Conservation (phyloP, 2,113 vertebrate species). For the Collichthys lucidus region DNA sequence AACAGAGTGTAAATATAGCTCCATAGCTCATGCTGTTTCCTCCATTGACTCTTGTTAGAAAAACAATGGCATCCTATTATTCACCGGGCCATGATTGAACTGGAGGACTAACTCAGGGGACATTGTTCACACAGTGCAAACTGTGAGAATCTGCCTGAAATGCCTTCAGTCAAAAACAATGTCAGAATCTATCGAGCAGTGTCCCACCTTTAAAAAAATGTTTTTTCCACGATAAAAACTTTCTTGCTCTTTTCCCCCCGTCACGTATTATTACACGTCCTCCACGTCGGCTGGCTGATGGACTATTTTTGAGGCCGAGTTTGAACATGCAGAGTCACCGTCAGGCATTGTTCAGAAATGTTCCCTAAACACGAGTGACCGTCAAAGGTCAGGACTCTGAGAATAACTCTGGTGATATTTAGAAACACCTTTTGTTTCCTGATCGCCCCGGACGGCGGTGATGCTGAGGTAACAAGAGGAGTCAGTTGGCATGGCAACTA, state of each 20-base stretch:
- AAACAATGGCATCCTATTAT: slow-evolving; percentile 81
- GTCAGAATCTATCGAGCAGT: not conserved
- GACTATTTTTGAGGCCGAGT: slow-evolving; percentile 39
- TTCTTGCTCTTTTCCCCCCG: slow-evolving; percentile 26
- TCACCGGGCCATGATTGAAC: slow-evolving; percentile 52
- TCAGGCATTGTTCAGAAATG: slow-evolving; percentile 73
- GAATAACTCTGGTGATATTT: slow-evolving; percentile 78
- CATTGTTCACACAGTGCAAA: slow-evolving; percentile 15
- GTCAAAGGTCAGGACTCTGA: slow-evolving; percentile 74
- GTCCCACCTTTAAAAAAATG: slow-evolving; percentile 5
- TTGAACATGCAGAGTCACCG: slow-evolving; percentile 40
- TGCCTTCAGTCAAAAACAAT: slow-evolving; percentile 4
- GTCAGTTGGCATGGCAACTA: slow-evolving; percentile 63
- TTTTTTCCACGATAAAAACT: slow-evolving; percentile 11
- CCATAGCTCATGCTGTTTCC: slow-evolving; percentile 74
- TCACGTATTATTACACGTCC: slow-evolving; percentile 10
- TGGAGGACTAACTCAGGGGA: slow-evolving; percentile 34
- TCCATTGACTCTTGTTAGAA: slow-evolving; percentile 71
- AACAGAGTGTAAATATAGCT: slow-evolving; percentile 76
- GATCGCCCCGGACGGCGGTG: slow-evolving; percentile 28
- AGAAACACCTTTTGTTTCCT: slow-evolving; percentile 65
- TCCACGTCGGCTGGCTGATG: not conserved
- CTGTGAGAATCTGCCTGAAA: not conserved
- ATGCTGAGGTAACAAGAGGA: slow-evolving; percentile 66
- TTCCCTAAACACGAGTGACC: slow-evolving; percentile 69